These are phyloP conservation scores for Philaenus spumarius DNA, from an alignment of 1,140 invertebrate genomes.

Conservation along the genomic window DNA sequence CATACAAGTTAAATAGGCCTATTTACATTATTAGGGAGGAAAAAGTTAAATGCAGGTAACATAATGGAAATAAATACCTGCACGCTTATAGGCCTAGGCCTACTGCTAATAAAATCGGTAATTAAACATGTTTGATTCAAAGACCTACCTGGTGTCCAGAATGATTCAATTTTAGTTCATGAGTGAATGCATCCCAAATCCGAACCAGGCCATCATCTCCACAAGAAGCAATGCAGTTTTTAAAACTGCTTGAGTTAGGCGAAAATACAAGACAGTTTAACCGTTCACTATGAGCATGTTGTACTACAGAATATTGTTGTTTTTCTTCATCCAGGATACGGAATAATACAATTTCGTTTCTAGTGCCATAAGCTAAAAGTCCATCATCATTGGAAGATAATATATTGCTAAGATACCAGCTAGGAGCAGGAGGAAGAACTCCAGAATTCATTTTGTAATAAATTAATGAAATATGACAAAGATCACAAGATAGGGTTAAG, in stretches of 20 bases:
- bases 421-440: slow-evolving; percentile 56
- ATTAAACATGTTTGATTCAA: too few relatives aligned
- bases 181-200: slow-evolving; percentile 52
- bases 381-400: slow-evolving; percentile 52
- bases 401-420: slow-evolving; percentile 59
- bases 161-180: slow-evolving; percentile 39
- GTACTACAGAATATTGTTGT: slow-evolving; percentile 17
- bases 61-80: too few relatives aligned
- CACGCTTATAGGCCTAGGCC: too few relatives aligned
- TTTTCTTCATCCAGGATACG: slow-evolving; percentile 38
- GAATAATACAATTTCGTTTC: slow-evolving; percentile 45
- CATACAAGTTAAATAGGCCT: too few relatives aligned
- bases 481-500: too few relatives aligned
- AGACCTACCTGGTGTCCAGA: slow-evolving; percentile 44
- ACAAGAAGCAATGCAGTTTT: slow-evolving; percentile 44
- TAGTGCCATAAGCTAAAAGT: slow-evolving; percentile 56
- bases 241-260: slow-evolving; percentile 41
- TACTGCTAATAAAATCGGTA: too few relatives aligned
- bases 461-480: too few relatives aligned
- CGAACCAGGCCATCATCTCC: slow-evolving; percentile 53
- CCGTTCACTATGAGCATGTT: slow-evolving; percentile 34
- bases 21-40: too few relatives aligned
- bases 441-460: too few relatives aligned
- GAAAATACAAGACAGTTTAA: slow-evolving; percentile 51
- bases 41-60: too few relatives aligned